These are phyloP conservation scores for Sebastes diaconus DNA, from an alignment of 2,797 vertebrate species.

Conservation along the genomic window DNA sequence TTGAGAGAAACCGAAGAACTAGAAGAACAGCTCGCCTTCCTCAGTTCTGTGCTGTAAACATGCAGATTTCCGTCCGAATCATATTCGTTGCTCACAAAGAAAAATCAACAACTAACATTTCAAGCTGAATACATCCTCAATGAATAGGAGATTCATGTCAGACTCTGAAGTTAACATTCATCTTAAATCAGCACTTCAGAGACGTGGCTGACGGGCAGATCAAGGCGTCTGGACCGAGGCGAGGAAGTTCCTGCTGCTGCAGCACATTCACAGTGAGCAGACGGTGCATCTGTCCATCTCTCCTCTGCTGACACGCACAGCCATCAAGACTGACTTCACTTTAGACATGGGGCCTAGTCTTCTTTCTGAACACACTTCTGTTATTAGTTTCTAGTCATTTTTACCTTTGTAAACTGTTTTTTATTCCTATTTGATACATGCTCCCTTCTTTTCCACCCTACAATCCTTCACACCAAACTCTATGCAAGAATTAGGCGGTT, in stretches of 20 bases:
- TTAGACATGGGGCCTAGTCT: not conserved
- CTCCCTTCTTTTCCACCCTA: not conserved
- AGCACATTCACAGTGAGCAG: conserved; percentile 25
- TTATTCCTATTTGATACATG: not conserved
- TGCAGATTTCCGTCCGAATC: not conserved
- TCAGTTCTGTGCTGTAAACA: not conserved
- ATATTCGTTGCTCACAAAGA: not conserved
- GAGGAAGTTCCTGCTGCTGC: conserved; percentile 30
- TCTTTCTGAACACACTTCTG: not conserved
- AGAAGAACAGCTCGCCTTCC: not conserved
- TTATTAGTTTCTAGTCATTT: not conserved
- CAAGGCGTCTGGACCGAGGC: not conserved
- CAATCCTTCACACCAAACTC: not conserved
- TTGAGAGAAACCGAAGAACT: not conserved
- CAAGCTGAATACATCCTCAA: not conserved
- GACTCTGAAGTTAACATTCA: not conserved
- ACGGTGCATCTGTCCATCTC: not conserved
- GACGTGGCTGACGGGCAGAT: not conserved
- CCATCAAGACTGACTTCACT: not conserved
- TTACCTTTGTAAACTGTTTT: not conserved
- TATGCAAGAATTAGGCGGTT: not conserved
- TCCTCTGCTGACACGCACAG: conserved; percentile 26
- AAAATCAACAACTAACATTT: not conserved
- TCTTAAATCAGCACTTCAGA: not conserved
- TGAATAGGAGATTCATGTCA: not conserved